These are phyloP conservation scores for Tachina fera DNA, from an alignment of 2,888 invertebrate species.

Conservation along the genomic window DNA sequence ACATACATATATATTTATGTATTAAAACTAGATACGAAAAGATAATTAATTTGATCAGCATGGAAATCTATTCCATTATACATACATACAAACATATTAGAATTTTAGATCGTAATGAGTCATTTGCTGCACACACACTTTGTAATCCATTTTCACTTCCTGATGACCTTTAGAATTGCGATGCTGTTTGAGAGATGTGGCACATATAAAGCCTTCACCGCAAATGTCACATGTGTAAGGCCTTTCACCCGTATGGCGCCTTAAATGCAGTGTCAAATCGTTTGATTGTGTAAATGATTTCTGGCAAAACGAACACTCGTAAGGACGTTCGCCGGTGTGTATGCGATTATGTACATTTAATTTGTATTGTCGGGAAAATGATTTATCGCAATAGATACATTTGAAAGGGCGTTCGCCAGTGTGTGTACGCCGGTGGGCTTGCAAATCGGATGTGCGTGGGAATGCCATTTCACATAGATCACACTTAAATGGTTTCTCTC, in stretches of 20 bases:
- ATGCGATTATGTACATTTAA: conserved; percentile 86
- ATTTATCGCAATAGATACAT: conserved; percentile 82
- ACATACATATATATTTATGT: too few relatives aligned
- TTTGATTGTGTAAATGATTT: conserved; percentile 88
- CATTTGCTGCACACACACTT: conserved; percentile 23
- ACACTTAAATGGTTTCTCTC: conserved; percentile 87
- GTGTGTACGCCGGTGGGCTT: conserved; percentile 85
- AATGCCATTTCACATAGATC: conserved; percentile 87
- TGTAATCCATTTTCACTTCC: conserved; percentile 54
- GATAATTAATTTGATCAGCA: neutral
- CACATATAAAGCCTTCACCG: conserved; percentile 85
- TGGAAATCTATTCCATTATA: neutral
- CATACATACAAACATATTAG: neutral
- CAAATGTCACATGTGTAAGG: conserved; percentile 77
- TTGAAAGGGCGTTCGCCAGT: conserved; percentile 86
- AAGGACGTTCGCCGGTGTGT: conserved; percentile 84
- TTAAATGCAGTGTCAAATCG: conserved; percentile 87
- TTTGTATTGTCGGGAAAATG: conserved; percentile 86
- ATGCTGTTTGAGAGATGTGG: conserved; percentile 87
- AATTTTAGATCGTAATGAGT: conserved; percentile 61
- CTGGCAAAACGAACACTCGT: conserved; percentile 85
- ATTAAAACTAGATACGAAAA: too few relatives aligned
- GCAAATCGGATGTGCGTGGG: conserved; percentile 86
- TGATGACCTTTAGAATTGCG: conserved; percentile 83
- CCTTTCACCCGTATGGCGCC: conserved; percentile 86